Evolutionary conservation across 2,888 invertebrate species (phyloP), one percentile per base, ranked within the genome.

Genomic region (Listrodromus nycthemerus): DNA sequence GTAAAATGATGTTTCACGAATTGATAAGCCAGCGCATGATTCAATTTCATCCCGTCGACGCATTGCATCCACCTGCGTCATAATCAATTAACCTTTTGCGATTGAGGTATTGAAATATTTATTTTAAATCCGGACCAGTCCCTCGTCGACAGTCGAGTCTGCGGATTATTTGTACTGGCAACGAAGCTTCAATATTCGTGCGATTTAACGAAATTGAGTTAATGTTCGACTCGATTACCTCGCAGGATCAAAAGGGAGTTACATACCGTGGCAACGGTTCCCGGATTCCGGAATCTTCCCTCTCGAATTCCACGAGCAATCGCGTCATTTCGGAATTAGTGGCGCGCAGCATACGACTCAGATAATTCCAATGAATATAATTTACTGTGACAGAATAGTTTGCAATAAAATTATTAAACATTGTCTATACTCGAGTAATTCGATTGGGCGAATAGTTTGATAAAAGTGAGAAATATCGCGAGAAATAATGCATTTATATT

Each of bases 291-390:
- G 61, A 10, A n/a, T 76, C 80, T n/a, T 79, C 58, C n/a, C 21
- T 83, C 41, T 61, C 65, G 30, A 76, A 83, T 76, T 76, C 71
- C 41, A 71, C 50, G 7, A 83, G 75, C 55, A 83, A 69, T 5
- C 69, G 61, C 27, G 82, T 83, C 86, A 86, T 86, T 27, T 86
- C 69, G 6, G 80, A 66, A 33, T 86, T 86, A 6, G 85, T 77
- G 6, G 48, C 78, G 33, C 65, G 21, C 5, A 88, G 13, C 27
- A 87, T 70, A 41, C 77, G 71, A 61, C 69, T 75, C 13, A 88
- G 41, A 77, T 87, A 80, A 41, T 84, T 76, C 88, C 88, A 88
- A 61, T 88, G 88, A 1, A 88, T 1, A 58, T 87, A 88, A 80
- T 88, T 88, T 0, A 87, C 88, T 88, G 74, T 5, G 76, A 74